Base-by-base conservation (phyloP, 2,113 vertebrate genomes). In the Lamprotornis superbus region DNA sequence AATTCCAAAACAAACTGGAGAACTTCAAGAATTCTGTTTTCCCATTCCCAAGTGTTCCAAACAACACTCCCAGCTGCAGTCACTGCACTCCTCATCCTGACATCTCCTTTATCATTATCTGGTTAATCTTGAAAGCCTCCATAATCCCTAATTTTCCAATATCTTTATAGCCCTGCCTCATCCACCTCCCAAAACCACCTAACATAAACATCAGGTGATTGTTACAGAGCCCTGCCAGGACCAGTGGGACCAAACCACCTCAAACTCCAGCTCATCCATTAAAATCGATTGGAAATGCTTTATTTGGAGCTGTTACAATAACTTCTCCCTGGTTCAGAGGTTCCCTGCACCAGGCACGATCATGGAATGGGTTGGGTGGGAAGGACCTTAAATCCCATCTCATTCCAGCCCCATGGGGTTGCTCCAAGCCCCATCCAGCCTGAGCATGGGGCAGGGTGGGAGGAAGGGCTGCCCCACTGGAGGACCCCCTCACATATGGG, bases 21-120 rank as follows among this genome's bases (percentile, higher is more conserved):
- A 33, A 19, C 15, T 57, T 47, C 13, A 53, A 44, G 53, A 20
- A 39, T 35, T 78, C 22, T 49, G 4, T 31, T 55, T 40, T 81
- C 63, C 63, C 8, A 0, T 7, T 70, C 79, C 70, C 0, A 0
- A 57, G 46, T 0, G 0, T 10, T 42, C 18, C 33, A 22, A 17
- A 8, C 23, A 31, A 35, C 28, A n/a, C 12, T 25, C 22, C 37
- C 74, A 40, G 8, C 40, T 31, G 18, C 42, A 50, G 21, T 4
- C 10, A 4, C 70, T 35, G 5, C 10, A 20, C 19, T 17, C 22
- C 11, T 39, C 5, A 44, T 28, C 12, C 12, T 8, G 49, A 20
- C 25, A 57, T 30, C 39, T 92, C 63, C 40, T 77, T 49, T 28
- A 19, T 53, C 47, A 55, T 21, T 33, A 60, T 9, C 28, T 40